Percentiles rank a stretch among this genome's conserved stretches.
Evolutionary conservation across 1,140 invertebrate species (phyloP).

Genomic region (Pseudomyrmex sp.): DNA sequence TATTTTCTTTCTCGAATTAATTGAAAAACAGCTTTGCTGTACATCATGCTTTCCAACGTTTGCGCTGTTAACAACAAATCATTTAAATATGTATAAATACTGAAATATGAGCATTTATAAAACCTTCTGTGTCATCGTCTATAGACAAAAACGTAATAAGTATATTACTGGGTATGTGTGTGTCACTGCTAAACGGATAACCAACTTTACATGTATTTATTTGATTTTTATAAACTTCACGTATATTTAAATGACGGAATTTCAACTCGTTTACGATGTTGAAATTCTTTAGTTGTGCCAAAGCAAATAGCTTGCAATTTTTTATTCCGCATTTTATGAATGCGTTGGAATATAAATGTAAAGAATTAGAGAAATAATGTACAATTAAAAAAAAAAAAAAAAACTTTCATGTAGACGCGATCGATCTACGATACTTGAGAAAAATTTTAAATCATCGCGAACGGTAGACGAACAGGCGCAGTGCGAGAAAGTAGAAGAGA

Average conservation of each 20-base stretch:
- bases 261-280: neutral
- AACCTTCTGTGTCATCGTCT: conserved; percentile 27
- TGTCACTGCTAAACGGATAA: conserved; percentile 19
- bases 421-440: conserved; percentile 30
- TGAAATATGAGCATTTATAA: conserved; percentile 34
- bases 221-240: neutral
- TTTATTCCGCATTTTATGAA: no score
- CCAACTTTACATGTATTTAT: conserved; percentile 22
- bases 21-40: conserved; percentile 33
- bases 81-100: conserved; percentile 18
- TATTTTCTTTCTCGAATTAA: neutral
- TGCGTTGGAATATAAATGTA: no score
- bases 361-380: no score
- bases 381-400: neutral
- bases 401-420: neutral
- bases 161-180: neutral
- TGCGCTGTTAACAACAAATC: conserved; percentile 19
- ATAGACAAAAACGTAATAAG: neutral
- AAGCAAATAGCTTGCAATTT: conserved; percentile 3
- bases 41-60: neutral
- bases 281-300: neutral
- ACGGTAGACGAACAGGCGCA: conserved; percentile 1
- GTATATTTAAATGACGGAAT: conserved; percentile 15
- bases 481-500: conserved; percentile 14
- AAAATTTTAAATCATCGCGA: conserved; percentile 52